Percentiles rank a stretch among this genome's conserved stretches.
phyloP scores from a whole-genome alignment of 2,113 vertebrate genomes.

The Onychorhynchus coronatus region DNA sequence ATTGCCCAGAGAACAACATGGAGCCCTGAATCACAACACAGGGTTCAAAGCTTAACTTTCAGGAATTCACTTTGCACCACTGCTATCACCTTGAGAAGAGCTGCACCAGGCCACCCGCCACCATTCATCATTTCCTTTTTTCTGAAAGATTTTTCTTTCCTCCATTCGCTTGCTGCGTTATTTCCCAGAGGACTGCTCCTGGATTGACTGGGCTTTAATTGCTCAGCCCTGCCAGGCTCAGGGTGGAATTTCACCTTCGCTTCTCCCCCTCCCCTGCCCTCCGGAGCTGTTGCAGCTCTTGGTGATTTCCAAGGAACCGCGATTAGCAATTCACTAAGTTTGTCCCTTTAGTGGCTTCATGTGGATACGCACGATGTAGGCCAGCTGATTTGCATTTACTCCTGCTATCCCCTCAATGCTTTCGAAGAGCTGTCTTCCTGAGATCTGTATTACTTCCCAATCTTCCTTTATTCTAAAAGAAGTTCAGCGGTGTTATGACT shows the following conservation, averaged over 20 bases:
- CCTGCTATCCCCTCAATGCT: background rate
- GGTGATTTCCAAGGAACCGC: background rate
- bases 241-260: slow-evolving; percentile 26
- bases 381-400: background rate
- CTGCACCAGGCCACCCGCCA: background rate
- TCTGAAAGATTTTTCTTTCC: slow-evolving; percentile 35
- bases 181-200: slow-evolving; percentile 41
- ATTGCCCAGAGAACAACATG: background rate
- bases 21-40: background rate
- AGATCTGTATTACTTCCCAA: background rate
- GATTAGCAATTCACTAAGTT: background rate
- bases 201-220: slow-evolving; percentile 63
- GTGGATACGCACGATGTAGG: background rate
- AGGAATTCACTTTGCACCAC: background rate
- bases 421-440: background rate
- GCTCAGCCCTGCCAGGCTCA: background rate
- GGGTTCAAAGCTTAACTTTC: background rate
- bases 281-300: background rate
- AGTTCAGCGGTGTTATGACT: background rate
- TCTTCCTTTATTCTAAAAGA: background rate
- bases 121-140: slow-evolving; percentile 21
- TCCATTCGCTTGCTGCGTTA: background rate
- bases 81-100: background rate
- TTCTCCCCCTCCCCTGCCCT: background rate
- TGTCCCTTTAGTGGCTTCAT: background rate